Base-by-base conservation (phyloP, 2,797 vertebrate genomes). In the Molossus molossus region DNA sequence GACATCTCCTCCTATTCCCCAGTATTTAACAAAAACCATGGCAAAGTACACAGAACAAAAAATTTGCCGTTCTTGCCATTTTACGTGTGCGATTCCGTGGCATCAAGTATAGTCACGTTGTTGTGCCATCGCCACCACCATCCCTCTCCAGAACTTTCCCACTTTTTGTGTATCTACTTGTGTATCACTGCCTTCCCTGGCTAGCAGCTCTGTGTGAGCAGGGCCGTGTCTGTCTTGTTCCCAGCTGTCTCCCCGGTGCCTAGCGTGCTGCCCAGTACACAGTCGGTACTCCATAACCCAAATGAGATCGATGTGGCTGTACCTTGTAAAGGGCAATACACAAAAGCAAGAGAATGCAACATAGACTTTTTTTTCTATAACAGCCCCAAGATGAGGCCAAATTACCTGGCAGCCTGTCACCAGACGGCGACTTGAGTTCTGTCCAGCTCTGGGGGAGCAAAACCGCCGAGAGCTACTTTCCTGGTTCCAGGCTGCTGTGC, bases 111-210 rank as follows among this genome's bases (percentile, higher is more conserved):
- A 60, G 3, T 13, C 73, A 89, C 69, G 21, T 0, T 11, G 27
- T 45, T 70, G 40, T 10, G 10, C 12, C 20, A 29, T 18, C 6
- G 0, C 27, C 33, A 2, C 62, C 75, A 76, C 48, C n/a, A 12
- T 5, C 82, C 72, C 23, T 17, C 64, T 76, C 53, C 23, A 64
- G 72, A 77, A 45, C 33, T 5, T 37, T 20, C 91, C 96, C 5
- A 57, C 80, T 96, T 95, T 97, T 88, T 93, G 60, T 67, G 48
- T 18, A 57, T 73, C 87, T 91, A 55, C 92, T 73, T 79, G 90
- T 13, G 45, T 81, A 5, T 14, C 8, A 5, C 10, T 6, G 5
- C 58, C 17, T 37, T 10, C 27, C 37, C 50, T 25, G 5, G 25
- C 7, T 11, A 29, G 75, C 2, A 15, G 29, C 53, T 58, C 37